These are phyloP conservation scores for Rhaphigaster nebulosa DNA, from an alignment of 2,888 invertebrate species.

Conservation along the genomic window DNA sequence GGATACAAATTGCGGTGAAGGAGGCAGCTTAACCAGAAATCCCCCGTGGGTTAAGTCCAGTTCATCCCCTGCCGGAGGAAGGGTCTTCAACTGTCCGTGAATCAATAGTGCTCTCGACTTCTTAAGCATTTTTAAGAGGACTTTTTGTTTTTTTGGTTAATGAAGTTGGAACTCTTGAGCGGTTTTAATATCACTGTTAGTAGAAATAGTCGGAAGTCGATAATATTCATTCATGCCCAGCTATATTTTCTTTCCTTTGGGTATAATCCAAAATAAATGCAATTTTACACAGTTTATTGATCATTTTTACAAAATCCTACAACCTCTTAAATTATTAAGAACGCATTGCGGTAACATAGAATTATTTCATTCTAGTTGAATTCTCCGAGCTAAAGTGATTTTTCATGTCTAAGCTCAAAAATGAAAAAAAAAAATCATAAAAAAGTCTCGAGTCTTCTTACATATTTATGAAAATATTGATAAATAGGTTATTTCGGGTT, in stretches of 20 bases:
- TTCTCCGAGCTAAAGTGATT: too few species aligned
- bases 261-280: too few species aligned
- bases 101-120: slow-evolving; percentile 32
- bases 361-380: too few species aligned
- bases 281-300: too few species aligned
- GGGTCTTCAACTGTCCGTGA: slow-evolving; percentile 9
- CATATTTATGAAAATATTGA: too few species aligned
- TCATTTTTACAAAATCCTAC: too few species aligned
- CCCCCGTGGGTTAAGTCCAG: slow-evolving; percentile 48
- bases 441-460: too few species aligned
- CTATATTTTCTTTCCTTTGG: not conserved
- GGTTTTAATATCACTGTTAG: not conserved
- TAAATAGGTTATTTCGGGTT: too few species aligned
- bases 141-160: not conserved
- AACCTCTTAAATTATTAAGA: too few species aligned
- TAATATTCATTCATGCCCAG: not conserved
- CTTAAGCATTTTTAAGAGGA: not conserved
- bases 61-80: not conserved
- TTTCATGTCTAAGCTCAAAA: too few species aligned
- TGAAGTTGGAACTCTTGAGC: not conserved
- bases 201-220: not conserved
- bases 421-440: too few species aligned
- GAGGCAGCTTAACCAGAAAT: slow-evolving; percentile 43
- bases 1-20: slow-evolving; percentile 48
- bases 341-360: too few species aligned